Evolutionary conservation across 2,797 vertebrate species (phyloP).

Genomic region (Cuculus canorus): DNA sequence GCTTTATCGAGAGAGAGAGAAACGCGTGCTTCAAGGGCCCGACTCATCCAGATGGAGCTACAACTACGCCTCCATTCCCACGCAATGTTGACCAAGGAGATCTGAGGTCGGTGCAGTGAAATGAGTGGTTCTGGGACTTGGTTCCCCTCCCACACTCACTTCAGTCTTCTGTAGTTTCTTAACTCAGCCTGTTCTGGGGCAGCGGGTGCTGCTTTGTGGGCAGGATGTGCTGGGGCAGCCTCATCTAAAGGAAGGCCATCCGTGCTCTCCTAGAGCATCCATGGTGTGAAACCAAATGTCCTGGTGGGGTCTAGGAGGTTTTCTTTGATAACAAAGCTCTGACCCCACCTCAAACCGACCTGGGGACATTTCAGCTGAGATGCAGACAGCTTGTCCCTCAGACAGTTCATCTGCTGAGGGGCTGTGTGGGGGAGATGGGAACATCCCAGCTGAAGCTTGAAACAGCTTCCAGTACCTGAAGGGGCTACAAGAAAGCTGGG

Average conservation of each 20-base stretch:
- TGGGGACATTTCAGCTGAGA: background rate
- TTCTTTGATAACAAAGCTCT: background rate
- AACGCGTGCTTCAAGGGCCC: rapidly evolving
- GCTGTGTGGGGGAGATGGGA: background rate
- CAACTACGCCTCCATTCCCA: background rate
- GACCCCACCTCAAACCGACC: too few relatives aligned
- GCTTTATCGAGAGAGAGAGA: background rate
- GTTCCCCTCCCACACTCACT: background rate
- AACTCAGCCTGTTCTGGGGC: background rate
- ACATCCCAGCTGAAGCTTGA: background rate
- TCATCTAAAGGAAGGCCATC: background rate
- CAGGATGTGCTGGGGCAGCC: rapidly evolving
- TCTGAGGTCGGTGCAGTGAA: background rate
- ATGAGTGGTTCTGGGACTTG: rapidly evolving
- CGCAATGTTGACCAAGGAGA: background rate
- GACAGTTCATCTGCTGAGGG: too few relatives aligned
- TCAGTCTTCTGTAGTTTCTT: background rate
- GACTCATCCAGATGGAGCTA: background rate
- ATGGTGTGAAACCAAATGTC: background rate
- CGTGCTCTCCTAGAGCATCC: background rate
- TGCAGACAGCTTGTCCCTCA: background rate
- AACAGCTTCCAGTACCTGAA: too few relatives aligned
- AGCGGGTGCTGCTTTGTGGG: background rate
- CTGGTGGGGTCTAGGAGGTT: background rate
- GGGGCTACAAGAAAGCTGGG: too few relatives aligned